Evolutionary conservation across 2,888 invertebrate genomes (phyloP).

Genomic region (Nomada lathburiana): DNA sequence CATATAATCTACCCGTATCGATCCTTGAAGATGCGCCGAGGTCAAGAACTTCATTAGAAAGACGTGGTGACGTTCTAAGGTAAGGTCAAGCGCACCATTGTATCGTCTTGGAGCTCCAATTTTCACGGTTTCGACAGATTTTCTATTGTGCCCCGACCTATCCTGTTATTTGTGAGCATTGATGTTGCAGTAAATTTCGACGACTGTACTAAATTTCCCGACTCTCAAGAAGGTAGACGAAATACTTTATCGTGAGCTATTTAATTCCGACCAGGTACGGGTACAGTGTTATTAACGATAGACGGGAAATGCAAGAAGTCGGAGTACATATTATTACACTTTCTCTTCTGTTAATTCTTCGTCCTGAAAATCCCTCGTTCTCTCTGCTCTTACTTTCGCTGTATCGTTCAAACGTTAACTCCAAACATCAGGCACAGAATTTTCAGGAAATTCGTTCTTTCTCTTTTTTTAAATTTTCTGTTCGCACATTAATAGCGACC

Average conservation of each 20-base stretch:
- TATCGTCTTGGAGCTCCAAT: constrained; percentile 22
- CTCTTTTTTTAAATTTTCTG: too few relatives aligned
- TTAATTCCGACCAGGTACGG: too few relatives aligned
- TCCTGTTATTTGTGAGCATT: neutral
- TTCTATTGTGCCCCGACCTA: neutral
- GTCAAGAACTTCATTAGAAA: constrained; percentile 52
- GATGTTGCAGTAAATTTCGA: constrained; percentile 3
- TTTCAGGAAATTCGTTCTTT: constrained; percentile 1
- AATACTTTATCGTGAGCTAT: too few relatives aligned
- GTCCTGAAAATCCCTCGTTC: constrained; percentile 9
- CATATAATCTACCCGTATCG: constrained; percentile 25
- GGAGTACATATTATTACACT: constrained; percentile 5
- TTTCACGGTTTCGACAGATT: constrained; percentile 40
- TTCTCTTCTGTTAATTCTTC: constrained; percentile 32
- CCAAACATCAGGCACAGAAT: neutral
- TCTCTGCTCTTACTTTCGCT: constrained; percentile 36
- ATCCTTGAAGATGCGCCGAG: constrained; percentile 40
- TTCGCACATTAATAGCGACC: neutral
- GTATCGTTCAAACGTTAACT: constrained; percentile 26
- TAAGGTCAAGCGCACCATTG: constrained; percentile 49
- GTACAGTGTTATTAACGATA: too few relatives aligned
- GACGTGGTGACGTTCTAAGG: constrained; percentile 22
- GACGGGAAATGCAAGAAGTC: too few relatives aligned
- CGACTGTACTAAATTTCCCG: too few relatives aligned
- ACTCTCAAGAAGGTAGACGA: too few relatives aligned